Conservation (phyloP, 92 coral and sea anemone genomes). For the Metridium senile region DNA sequence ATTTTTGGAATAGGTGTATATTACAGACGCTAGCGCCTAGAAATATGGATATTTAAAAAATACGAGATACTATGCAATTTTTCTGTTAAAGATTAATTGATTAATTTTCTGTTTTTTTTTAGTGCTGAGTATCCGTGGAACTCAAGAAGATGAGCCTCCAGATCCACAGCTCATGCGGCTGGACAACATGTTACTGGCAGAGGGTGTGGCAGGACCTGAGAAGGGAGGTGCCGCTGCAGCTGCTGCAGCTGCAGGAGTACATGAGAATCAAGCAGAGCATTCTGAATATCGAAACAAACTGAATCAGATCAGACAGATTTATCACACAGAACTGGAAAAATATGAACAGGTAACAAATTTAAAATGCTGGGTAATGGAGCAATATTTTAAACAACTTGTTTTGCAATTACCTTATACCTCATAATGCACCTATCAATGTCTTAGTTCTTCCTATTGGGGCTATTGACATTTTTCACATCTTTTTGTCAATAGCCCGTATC, state of each 20-base stretch:
- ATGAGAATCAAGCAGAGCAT: constrained; percentile 98
- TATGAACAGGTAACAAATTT: constrained; percentile 84
- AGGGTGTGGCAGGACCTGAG: constrained; percentile 99
- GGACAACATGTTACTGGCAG: constrained; percentile 97
- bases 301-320: constrained; percentile 96
- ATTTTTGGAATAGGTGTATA: too few relatives aligned
- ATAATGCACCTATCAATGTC: too few relatives aligned
- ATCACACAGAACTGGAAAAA: constrained; percentile 98
- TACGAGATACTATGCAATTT: too few relatives aligned
- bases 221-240: constrained; percentile 99
- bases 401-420: too few relatives aligned
- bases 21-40: too few relatives aligned
- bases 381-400: too few relatives aligned
- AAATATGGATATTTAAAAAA: too few relatives aligned
- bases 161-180: constrained; percentile 99
- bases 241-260: constrained; percentile 99
- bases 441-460: too few relatives aligned
- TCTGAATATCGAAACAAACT: constrained; percentile 96
- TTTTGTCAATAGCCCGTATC: too few relatives aligned
- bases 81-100: too few relatives aligned
- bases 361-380: background rate
- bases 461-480: too few relatives aligned
- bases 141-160: constrained; percentile 99
- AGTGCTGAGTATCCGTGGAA: constrained; percentile 98
- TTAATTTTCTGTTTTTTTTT: too few relatives aligned